These are phyloP conservation scores for Nasonia vitripennis DNA, from an alignment of 1,140 invertebrate species.

Conservation along the genomic window DNA sequence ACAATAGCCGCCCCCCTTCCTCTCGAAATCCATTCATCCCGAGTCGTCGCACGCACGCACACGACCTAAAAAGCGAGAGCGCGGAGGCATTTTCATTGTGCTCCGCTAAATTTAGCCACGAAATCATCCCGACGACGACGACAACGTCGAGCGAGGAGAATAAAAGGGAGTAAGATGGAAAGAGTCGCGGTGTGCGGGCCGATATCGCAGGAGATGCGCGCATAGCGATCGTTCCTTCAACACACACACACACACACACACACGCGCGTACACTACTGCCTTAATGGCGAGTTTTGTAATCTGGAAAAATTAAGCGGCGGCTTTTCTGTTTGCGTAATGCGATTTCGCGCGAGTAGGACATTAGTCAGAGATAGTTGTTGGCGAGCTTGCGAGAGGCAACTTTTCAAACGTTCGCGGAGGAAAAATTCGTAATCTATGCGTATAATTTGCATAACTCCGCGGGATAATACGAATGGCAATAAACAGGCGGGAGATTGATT, in stretches of 20 bases:
- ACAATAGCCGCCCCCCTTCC: background rate
- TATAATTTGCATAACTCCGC: background rate
- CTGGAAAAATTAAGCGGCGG: background rate
- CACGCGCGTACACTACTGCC: no score
- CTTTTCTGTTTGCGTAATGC: background rate
- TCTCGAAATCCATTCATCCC: no score
- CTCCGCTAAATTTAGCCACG: conserved; percentile 24
- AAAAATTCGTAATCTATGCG: background rate
- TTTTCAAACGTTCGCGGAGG: no score
- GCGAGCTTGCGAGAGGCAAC: no score
- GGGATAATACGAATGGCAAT: background rate
- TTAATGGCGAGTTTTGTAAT: background rate
- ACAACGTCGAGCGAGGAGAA: background rate
- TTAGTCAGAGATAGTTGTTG: background rate
- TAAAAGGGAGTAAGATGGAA: conserved; percentile 30
- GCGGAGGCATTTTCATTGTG: conserved; percentile 5
- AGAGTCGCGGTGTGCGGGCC: conserved; percentile 9
- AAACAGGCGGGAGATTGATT: background rate
- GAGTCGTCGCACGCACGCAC: background rate
- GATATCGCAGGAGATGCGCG: background rate
- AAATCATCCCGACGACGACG: background rate
- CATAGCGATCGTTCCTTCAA: conserved; percentile 5
- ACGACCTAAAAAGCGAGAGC: background rate
- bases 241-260: background rate
- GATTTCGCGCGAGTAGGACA: background rate